Conservation (phyloP, 2,797 vertebrate genomes). For the Uromys caudimaculatus region DNA sequence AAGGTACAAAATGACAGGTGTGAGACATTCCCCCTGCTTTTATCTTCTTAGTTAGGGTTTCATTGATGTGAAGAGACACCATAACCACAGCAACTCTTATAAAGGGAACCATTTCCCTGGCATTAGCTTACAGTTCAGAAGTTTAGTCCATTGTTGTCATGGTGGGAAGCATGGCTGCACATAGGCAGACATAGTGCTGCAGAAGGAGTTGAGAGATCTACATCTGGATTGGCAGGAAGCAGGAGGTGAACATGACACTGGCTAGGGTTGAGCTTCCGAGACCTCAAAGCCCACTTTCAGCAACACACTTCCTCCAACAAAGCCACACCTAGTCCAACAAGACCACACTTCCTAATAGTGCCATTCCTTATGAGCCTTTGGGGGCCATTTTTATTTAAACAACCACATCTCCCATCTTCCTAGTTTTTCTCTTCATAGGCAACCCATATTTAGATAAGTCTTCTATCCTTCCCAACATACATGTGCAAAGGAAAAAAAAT, state of each 20-base stretch:
- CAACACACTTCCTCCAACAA: neutral
- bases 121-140: neutral
- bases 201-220: neutral
- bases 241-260: neutral
- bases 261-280: neutral
- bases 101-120: neutral
- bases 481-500: constrained; percentile 13
- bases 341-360: neutral
- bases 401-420: neutral
- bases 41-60: neutral
- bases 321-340: neutral
- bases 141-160: neutral
- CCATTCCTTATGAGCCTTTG: neutral
- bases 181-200: neutral
- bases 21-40: neutral
- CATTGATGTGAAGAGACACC: neutral
- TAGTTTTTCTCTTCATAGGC: neutral
- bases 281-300: neutral
- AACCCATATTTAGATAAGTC: neutral
- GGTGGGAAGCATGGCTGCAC: neutral
- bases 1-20: neutral
- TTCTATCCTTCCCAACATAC: neutral
- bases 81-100: neutral
- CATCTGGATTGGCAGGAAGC: neutral
- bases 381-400: neutral